Base-by-base conservation (phyloP, 30 jellyfish, hydroid and myxozoan genomes). In the Turritopsis rubra region DNA sequence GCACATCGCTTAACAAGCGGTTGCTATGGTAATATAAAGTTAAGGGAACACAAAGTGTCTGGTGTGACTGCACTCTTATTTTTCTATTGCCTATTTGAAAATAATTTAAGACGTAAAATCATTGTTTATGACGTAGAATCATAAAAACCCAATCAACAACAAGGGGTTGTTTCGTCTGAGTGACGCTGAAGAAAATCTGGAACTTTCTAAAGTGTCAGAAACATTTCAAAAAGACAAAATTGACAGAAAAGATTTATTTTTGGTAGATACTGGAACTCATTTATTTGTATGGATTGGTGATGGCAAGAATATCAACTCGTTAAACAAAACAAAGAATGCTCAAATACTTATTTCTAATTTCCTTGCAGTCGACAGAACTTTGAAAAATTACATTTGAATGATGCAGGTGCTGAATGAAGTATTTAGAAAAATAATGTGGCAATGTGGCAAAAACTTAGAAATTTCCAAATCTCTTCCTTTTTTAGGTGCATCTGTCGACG, bases 221-320 rank as follows among this genome's bases (percentile, higher is more conserved):
- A 41, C 60, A 13, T 41, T 41, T 5, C 9, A 41, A 41, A 41
- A 41, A 41, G 13, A 41, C 13, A 41, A 41, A 13, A 71, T 74
- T 20, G 82, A 74, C 82, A 74, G 65, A 16, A 74, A 74, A 7
- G 82, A 74, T 24, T 94, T 91, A 24, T 91, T 82, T 86, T 85
- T 91, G 68, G 88, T 91, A 75, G 97, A 91, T 54, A 85, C 92
- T 8, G 92, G 93, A 1, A 90, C 76, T 23, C 97, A 91, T 66
- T 86, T 94, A 85, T 91, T 80, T 79, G 97, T 91, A 25, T 91
- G 97, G 97, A 66, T 91, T 79, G 97, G 97, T 22, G 77, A 79
- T 65, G 85, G 82, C 24, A 23, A 74, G 70, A n/a, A 26, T 17
- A 24, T 13, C 13, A 41, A 41, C 60, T 41, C 60, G 9, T 13